Base-by-base conservation (phyloP, 2,797 vertebrate species). In the Gorsachius magnificus region DNA sequence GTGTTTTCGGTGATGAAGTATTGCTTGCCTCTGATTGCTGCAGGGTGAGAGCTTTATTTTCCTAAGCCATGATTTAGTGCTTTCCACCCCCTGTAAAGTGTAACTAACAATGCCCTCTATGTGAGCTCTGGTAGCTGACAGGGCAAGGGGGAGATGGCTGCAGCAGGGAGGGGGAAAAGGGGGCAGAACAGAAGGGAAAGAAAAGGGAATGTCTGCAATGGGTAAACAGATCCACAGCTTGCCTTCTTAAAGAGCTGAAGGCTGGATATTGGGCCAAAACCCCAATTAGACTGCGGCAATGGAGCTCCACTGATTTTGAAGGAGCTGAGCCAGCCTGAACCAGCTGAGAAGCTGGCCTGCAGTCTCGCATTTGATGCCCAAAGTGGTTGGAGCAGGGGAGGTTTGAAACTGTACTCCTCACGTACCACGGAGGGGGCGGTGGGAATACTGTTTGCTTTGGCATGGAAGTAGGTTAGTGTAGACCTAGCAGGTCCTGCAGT, bases 401-500 rank as follows among this genome's bases (percentile, higher is more conserved):
- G 60, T 91, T 94, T 92, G 96, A 94, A 97, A 92, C 89, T 81
- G 82, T 89, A 78, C 87, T 94, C 84, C 94, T 93, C 94, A 95
- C 66, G 25, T 96, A 96, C 76, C 5, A 9, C 1, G 0, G 76
- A 95, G 89, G 71, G 88, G 84, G 61, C 87, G 57, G 84, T 14
- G 8, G 87, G 72, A 93, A 78, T 61, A 33, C 51, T 96, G 92
- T 97, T 97, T 97, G 89, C 82, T 96, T 96, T 97, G 96, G 96
- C 95, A 78, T 64, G 54, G 54, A 75, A 46, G 51, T 29, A 64
- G 38, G 72, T 83, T 69, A 60, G 50, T 21, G 66, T 24, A 86
- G 92, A 91, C 82, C 72, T 45, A 91, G 84, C 84, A 95, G 79
- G 77, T 83, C 64, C 70, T 87, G 43, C 81, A 88, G 41, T 97